Evolutionary conservation across 2,113 vertebrate species (phyloP), one percentile per base, ranked within the genome.

Genomic region (Odontesthes bonariensis): DNA sequence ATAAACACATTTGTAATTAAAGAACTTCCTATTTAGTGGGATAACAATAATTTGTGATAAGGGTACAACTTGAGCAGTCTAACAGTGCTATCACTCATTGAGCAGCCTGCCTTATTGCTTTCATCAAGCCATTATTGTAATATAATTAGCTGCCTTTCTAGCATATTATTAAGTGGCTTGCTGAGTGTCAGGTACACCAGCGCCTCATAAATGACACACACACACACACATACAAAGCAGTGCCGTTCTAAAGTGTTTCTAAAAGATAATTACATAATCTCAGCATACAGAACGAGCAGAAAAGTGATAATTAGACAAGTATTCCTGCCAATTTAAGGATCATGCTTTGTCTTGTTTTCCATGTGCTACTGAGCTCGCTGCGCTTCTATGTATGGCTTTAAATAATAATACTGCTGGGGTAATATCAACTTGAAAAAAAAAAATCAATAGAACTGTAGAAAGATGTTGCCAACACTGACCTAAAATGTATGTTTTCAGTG

Each of bases 251-350:
- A 87, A 89, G 77, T 83, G 88, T 91, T 91, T 88, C 88, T 88
- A 75, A 86, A 92, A 88, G 89, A 92, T 94, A 92, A 94, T 92
- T 93, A 89, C 88, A 89, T 93, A 91, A 94, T 94, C 86, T 89
- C 81, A 85, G 81, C 85, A 73, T 85, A 80, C 75, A 84, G 85
- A 90, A 64, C 91, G 81, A 83, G 82, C 76, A 81, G 65, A 86
- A 87, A 92, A 85, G 90, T 92, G 93, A 92, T 94, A 93, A 95
- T 93, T 92, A 94, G 90, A 93, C 89, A 85, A 89, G 77, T 90
- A 89, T 86, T 88, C 86, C 83, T 90, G 86, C 77, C 91, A 93
- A 91, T 93, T 94, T 92, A 92, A 89, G 65, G 77, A 86, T 85
- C 76, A 82, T 58, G 70, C 67, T 75, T 66, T 83, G 62, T 49